Conservation (phyloP, 2,113 vertebrate genomes). For the Mixornis gularis region DNA sequence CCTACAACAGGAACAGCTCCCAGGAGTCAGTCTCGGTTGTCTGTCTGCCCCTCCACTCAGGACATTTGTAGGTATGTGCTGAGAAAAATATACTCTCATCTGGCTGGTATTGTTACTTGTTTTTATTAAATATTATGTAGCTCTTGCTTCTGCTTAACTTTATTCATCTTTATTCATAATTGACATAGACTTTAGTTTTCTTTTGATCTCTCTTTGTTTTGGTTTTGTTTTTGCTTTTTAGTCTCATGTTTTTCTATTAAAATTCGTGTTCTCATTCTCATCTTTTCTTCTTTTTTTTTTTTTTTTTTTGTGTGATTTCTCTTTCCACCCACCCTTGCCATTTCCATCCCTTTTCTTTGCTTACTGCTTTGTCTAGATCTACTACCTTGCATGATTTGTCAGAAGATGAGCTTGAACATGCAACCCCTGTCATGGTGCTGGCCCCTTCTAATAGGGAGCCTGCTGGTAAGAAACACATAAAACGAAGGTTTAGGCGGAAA, state of each 20-base stretch:
- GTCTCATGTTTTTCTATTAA: conserved; percentile 48
- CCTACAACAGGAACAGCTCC: conserved; percentile 81
- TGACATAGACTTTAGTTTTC: background rate
- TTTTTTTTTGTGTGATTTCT: conserved; percentile 9
- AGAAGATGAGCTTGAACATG: conserved; percentile 77
- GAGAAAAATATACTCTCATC: background rate
- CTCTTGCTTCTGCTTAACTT: conserved; percentile 39
- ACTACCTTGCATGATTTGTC: conserved; percentile 75
- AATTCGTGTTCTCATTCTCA: conserved; percentile 62
- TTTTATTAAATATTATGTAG: background rate
- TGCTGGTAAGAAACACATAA: conserved; percentile 80
- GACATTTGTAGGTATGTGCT: conserved; percentile 90
- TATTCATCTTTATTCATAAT: background rate
- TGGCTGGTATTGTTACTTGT: background rate
- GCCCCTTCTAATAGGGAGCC: conserved; percentile 67
- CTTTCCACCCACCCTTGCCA: conserved; percentile 40
- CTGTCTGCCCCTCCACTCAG: conserved; percentile 87
- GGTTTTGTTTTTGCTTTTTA: conserved; percentile 15
- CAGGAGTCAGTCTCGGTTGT: conserved; percentile 80
- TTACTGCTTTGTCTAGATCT: conserved; percentile 75
- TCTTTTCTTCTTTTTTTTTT: background rate
- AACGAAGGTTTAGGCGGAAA: conserved; percentile 77
- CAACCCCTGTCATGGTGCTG: conserved; percentile 71
- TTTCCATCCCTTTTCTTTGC: conserved; percentile 67
- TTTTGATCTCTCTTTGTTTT: background rate